Conservation (phyloP, 2,797 vertebrate genomes). For the Rhadinocentrus ornatus region DNA sequence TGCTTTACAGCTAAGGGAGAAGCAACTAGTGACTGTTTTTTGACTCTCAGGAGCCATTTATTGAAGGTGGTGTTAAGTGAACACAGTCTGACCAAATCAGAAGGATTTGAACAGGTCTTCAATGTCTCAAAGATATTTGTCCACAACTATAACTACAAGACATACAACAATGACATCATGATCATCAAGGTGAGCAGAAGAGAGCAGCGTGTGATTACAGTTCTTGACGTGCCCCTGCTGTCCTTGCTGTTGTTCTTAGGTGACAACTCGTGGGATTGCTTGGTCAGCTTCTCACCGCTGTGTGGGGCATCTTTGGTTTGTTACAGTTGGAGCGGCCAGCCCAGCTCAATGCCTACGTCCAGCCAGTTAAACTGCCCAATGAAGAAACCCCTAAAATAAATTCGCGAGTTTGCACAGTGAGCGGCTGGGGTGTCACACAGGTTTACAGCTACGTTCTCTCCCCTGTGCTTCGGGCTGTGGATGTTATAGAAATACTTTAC, state of each 20-base stretch:
- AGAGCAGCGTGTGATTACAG: background rate
- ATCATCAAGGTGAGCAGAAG: conserved; percentile 76
- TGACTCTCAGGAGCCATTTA: conserved; percentile 52
- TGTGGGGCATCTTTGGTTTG: conserved; percentile 3
- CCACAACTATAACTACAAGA: conserved; percentile 63
- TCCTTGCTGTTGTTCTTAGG: background rate
- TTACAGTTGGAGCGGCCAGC: conserved; percentile 76
- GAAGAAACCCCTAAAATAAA: rapidly evolving
- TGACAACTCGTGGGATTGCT: background rate
- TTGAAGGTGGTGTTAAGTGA: conserved; percentile 79
- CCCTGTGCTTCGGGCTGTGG: conserved; percentile 77
- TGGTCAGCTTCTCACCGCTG: too few species aligned
- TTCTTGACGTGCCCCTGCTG: background rate
- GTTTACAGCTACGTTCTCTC: conserved; percentile 76
- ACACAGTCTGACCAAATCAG: conserved; percentile 64
- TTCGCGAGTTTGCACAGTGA: conserved; percentile 75
- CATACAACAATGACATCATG: conserved; percentile 83
- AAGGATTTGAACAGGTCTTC: conserved; percentile 77
- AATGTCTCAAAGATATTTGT: conserved; percentile 59
- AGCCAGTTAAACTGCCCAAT: conserved; percentile 60
- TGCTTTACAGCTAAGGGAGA: background rate
- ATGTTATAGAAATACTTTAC: conserved; percentile 58
- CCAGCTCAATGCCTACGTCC: conserved; percentile 68
- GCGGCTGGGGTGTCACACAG: conserved; percentile 83
- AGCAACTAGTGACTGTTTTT: conserved; percentile 1